Evolutionary conservation across 2,888 invertebrate genomes (phyloP).

Genomic region (Bhutanitis thaidina): DNA sequence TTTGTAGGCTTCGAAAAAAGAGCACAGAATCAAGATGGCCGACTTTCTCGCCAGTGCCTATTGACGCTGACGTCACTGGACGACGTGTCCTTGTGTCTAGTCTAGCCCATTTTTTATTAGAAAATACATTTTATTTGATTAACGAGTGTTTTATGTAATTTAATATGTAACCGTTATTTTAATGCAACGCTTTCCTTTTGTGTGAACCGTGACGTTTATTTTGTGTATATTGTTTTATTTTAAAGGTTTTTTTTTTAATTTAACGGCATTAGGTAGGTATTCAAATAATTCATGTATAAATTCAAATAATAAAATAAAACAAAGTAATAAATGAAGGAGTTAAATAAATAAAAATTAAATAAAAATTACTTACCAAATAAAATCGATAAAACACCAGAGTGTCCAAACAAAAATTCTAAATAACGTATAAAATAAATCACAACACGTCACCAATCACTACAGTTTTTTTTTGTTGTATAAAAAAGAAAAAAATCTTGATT

Average conservation of each 20-base stretch:
- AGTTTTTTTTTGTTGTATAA: conserved; percentile 50
- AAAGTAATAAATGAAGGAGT: conserved; percentile 25
- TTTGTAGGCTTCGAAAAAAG: conserved; percentile 75
- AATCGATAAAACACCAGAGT: conserved; percentile 56
- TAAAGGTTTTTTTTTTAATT: background rate
- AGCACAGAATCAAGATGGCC: conserved; percentile 72
- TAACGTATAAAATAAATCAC: conserved; percentile 57
- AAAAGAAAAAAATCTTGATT: conserved; percentile 54
- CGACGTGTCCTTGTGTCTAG: conserved; percentile 69
- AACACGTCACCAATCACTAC: conserved; percentile 73
- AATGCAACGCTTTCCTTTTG: conserved; percentile 5
- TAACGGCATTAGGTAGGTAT: background rate
- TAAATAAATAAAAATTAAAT: conserved; percentile 23
- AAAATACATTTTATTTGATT: conserved; percentile 32
- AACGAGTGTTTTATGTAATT: conserved; percentile 22
- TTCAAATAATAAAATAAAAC: conserved; percentile 22
- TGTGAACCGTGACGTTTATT: conserved; percentile 15
- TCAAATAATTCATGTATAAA: conserved; percentile 1
- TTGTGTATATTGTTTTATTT: conserved; percentile 7
- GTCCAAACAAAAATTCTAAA: conserved; percentile 59
- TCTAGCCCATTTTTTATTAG: conserved; percentile 47
- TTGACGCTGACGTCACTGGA: conserved; percentile 72
- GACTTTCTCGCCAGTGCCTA: conserved; percentile 76
- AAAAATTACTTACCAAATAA: conserved; percentile 63
- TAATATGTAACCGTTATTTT: conserved; percentile 20